Evolutionary conservation across 2,888 invertebrate species (phyloP), one percentile per base, ranked within the genome.

Genomic region (Bugula neritina): DNA sequence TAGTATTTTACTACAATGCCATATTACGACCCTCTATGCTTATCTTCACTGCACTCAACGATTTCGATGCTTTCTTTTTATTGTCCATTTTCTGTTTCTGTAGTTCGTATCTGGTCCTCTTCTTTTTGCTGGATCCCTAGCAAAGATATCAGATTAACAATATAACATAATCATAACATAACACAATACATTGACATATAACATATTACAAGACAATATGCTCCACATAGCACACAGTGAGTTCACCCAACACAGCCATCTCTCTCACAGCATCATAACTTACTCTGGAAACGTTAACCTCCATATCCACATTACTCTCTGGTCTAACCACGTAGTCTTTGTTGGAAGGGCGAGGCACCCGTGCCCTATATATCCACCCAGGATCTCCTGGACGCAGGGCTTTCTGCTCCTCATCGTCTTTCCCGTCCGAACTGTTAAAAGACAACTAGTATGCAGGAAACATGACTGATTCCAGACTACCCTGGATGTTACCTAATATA

Each of bases 291-390:
- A 57, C 75, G 29, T 27, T 25, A 31, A 43, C 21, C 13, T 73
- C 21, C 69, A 71, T 54, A 55, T 95, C 95, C 74, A 90, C 89
- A 75, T 90, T 91, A 89, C 93, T 94, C 84, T 92, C 92, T 21
- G 99, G 98, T 71, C 99, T 87, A 77, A 92, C 90, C 71, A 98
- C 92, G 85, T 99, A 99, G 85, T 98, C 98, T 86, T 94, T 97
- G 83, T 91, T 94, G 71, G 95, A 94, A 31, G 96, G 96, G 82
- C 89, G 85, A 29, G 99, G 99, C 73, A 99, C 98, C 73, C 98
- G 88, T 21, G 98, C 98, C 81, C 98, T 88, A 43, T 91, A 90
- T 75, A 96, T 90, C 94, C 94, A 98, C 55, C 97, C 98, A 76
- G 92, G 91, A 82, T 96, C 95, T 73, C 98, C 98, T 0, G 97